Evolutionary conservation across 2,113 vertebrate genomes (phyloP).

Genomic region (Tor tambroides): DNA sequence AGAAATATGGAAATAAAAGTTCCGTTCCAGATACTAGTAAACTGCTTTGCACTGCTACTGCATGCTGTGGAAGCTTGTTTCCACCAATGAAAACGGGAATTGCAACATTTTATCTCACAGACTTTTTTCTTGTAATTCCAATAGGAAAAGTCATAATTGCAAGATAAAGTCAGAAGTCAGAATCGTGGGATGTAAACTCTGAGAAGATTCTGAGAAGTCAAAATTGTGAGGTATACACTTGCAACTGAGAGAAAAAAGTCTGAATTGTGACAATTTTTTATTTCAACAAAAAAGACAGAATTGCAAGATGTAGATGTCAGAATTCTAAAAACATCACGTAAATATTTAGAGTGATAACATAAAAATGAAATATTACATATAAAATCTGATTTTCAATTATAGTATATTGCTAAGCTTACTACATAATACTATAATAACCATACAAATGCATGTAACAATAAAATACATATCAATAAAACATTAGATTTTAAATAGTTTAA

Average conservation of each 20-base stretch:
- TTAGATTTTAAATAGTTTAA: background rate
- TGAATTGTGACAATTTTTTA: too few species aligned
- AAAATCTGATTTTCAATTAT: too few species aligned
- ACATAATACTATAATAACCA: background rate
- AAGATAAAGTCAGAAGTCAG: background rate
- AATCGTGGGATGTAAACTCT: too few species aligned
- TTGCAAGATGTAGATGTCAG: too few species aligned
- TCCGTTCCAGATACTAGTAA: background rate
- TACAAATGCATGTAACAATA: background rate
- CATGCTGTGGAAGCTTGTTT: background rate
- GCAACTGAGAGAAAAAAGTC: too few species aligned
- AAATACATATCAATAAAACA: background rate
- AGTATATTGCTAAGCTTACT: background rate
- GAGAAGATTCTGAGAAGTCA: too few species aligned
- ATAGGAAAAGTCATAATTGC: background rate
- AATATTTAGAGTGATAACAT: too few species aligned
- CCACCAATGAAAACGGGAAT: background rate
- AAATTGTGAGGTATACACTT: too few species aligned
- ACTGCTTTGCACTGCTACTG: background rate
- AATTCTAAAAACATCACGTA: too few species aligned
- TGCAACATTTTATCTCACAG: background rate
- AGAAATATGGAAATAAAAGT: conserved; percentile 10
- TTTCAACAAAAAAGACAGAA: too few species aligned
- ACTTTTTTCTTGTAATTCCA: background rate
- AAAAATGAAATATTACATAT: too few species aligned